These are phyloP conservation scores for Pantherophis guttatus DNA, from an alignment of 2,113 vertebrate genomes.

Conservation along the genomic window DNA sequence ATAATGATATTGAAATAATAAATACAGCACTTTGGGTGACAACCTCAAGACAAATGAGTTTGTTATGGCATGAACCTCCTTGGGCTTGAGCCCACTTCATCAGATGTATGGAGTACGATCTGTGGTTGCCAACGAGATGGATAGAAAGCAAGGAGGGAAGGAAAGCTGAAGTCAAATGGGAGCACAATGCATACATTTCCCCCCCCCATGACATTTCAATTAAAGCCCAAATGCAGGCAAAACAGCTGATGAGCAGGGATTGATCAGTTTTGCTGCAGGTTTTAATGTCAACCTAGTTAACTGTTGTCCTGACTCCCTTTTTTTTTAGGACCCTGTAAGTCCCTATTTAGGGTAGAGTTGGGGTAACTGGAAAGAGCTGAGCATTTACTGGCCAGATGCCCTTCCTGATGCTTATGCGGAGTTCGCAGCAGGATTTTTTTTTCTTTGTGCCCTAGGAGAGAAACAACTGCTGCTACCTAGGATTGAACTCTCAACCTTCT, in stretches of 20 bases:
- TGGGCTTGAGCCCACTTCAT: neutral
- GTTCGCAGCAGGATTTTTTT: neutral
- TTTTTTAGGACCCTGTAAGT: neutral
- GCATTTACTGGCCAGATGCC: neutral
- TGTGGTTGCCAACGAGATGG: neutral
- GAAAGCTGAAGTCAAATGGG: neutral
- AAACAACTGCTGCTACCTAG: neutral
- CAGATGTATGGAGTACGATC: neutral
- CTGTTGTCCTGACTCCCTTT: neutral
- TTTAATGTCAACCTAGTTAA: neutral
- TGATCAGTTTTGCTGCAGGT: neutral
- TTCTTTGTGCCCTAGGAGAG: neutral
- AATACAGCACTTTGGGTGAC: neutral
- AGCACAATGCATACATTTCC: neutral
- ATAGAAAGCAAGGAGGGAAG: slow-evolving; percentile 3
- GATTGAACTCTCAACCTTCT: neutral
- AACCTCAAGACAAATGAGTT: neutral
- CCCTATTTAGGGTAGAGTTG: neutral
- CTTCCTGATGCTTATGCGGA: neutral
- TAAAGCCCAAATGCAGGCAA: neutral
- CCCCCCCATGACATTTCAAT: neutral
- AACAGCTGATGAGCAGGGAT: neutral
- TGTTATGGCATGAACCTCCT: neutral
- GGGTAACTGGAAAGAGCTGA: neutral
- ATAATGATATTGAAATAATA: neutral